phyloP scores from a whole-genome alignment of 37 sponge, comb jelly and placozoan species.

The Chondrilla cf. caribensis region DNA sequence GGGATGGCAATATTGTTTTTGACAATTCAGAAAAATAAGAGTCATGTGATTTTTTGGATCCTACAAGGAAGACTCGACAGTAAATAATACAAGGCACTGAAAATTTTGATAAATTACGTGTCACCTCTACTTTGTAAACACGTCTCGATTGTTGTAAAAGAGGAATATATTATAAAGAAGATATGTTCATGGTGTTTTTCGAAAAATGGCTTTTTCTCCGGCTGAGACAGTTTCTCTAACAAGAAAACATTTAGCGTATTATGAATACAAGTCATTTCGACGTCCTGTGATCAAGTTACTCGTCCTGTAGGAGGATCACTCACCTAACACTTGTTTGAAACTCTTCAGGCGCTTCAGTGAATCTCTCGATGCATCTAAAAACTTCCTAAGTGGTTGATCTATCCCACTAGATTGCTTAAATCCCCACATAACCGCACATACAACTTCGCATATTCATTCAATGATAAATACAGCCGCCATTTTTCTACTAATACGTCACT shows the following conservation, averaged over 20 bases:
- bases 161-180: conserved; percentile 71
- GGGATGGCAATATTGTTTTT: conserved; percentile 50
- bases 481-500: no score
- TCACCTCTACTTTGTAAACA: conserved; percentile 46
- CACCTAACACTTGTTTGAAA: conserved; percentile 65
- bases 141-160: conserved; percentile 57
- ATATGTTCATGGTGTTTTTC: conserved; percentile 43
- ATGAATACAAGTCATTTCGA: no score
- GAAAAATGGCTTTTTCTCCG: conserved; percentile 65
- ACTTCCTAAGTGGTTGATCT: conserved; percentile 54
- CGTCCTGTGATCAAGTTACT: no score
- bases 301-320: no score
- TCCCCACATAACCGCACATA: no score
- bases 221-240: conserved; percentile 52
- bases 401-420: neutral
- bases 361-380: conserved; percentile 70
- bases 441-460: no score
- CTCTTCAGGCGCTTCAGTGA: conserved; percentile 61
- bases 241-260: neutral
- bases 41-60: conserved; percentile 1
- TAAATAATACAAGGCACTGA: neutral
- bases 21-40: conserved; percentile 33
- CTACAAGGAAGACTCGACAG: neutral
- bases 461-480: no score
- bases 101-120: neutral